Evolutionary conservation across 2,797 vertebrate species (phyloP).

Genomic region (Chaunax sp.): DNA sequence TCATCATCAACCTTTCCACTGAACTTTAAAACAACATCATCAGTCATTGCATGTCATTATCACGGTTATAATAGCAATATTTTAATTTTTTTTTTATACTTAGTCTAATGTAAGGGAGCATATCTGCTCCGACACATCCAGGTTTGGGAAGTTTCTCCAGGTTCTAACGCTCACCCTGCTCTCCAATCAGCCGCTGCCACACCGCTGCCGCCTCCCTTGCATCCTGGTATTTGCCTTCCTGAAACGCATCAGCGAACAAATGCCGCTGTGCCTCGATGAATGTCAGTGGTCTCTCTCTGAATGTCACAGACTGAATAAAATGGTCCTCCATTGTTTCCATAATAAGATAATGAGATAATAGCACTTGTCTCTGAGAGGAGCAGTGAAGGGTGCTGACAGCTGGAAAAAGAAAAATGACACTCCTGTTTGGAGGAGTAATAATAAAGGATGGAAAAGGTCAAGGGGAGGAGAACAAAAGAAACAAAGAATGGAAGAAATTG

Average conservation of each 20-base stretch:
- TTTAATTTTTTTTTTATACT: not conserved
- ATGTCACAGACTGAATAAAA: conserved; percentile 70
- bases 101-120: too few relatives aligned
- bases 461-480: conserved; percentile 60
- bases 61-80: not conserved
- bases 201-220: not conserved
- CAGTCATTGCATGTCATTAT: not conserved
- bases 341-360: conserved; percentile 71
- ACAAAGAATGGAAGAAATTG: conserved; percentile 44
- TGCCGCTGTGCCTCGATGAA: conserved; percentile 35
- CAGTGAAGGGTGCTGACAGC: conserved; percentile 59
- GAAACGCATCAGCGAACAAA: not conserved
- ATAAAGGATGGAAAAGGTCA: conserved; percentile 63
- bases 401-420: conserved; percentile 54
- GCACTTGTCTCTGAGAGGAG: conserved; percentile 60
- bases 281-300: conserved; percentile 52
- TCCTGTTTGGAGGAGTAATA: conserved; percentile 48
- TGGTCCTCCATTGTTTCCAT: conserved; percentile 23
- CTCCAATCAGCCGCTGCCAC: not conserved
- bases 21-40: not conserved
- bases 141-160: not conserved
- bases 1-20: not conserved
- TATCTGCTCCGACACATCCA: not conserved
- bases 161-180: not conserved
- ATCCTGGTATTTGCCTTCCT: conserved; percentile 19